Base-by-base conservation (phyloP, 2,113 vertebrate genomes). In the Phoenicopterus ruber region DNA sequence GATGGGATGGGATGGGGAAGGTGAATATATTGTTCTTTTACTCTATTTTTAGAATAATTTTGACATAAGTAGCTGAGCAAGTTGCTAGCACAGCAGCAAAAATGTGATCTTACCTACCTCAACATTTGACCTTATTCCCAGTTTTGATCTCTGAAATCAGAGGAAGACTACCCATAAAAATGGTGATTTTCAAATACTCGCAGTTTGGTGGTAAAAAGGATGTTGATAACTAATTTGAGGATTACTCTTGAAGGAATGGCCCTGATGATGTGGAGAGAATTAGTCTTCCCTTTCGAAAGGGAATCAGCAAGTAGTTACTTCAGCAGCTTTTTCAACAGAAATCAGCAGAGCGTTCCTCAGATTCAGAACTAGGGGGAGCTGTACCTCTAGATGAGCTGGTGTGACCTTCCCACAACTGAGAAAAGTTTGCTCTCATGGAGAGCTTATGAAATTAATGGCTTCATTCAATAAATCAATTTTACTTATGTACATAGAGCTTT, bases 311-410 rank as follows among this genome's bases (percentile, higher is more conserved):
- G 63, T 17, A n/a, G n/a, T 29, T 61, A 2, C 6, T 74, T 16
- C 25, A 11, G 42, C 34, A 52, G 55, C 5, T 40, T 61, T 84
- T 26, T 9, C 31, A 25, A 6, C 4, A 16, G 50, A 24, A 36
- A 26, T 1, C 9, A 24, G 54, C 7, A 0, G 38, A 76, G 71
- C 5, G 6, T 77, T 97, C 67, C 85, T 70, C 25, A 18, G 22
- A 31, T n/a, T 26, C 72, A 87, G 84, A 8, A n/a, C 80, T 82
- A 95, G 95, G 20, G 91, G 96, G 95, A 92, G 94, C 97, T 94
- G 85, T 80, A 40, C 58, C 59, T 32, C 91, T 50, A 55, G 89
- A 38, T 49, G 76, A 91, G 82, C 31, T 22, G 24, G 11, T 10
- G 34, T 18, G 34, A 55, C 36, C 86, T 47, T 74, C 63, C 52